A percentile compares a stretch with the other conserved stretches of the same genome.
phyloP scores from a whole-genome alignment of 2,113 vertebrate species.

The Aleadryas rufinucha region DNA sequence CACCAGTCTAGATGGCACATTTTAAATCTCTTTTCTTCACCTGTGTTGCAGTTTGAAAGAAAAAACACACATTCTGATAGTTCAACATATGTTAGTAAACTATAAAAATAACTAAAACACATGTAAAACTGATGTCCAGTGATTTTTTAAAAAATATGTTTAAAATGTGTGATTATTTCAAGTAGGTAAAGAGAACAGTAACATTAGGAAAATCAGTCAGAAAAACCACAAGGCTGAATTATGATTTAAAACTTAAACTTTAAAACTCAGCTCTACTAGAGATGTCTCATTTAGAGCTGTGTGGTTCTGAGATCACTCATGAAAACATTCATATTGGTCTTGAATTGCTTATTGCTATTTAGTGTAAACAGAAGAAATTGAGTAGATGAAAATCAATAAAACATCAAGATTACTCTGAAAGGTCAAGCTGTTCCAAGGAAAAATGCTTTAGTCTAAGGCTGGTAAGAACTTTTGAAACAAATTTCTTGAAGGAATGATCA shows the following conservation, averaged over 20 bases:
- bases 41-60: not conserved
- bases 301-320: not conserved
- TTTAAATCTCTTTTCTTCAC: not conserved
- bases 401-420: conserved; percentile 10
- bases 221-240: not conserved
- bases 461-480: not conserved
- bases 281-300: not conserved
- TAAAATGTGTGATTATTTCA: not conserved
- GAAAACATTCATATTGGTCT: not conserved
- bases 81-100: not conserved
- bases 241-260: not conserved
- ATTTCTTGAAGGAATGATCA: not conserved
- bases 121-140: not conserved
- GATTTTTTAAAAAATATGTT: not conserved
- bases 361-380: conserved; percentile 25
- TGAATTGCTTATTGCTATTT: conserved; percentile 1
- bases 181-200: not conserved
- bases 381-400: conserved; percentile 44
- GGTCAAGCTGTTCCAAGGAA: conserved; percentile 35
- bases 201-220: not conserved
- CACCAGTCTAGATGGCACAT: not conserved
- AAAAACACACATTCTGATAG: not conserved
- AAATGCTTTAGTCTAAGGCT: not conserved
- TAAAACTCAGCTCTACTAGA: not conserved
- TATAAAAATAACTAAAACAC: not conserved